These are phyloP conservation scores for Lycocerus yunnanus DNA, from an alignment of 2,888 invertebrate genomes.

Conservation along the genomic window DNA sequence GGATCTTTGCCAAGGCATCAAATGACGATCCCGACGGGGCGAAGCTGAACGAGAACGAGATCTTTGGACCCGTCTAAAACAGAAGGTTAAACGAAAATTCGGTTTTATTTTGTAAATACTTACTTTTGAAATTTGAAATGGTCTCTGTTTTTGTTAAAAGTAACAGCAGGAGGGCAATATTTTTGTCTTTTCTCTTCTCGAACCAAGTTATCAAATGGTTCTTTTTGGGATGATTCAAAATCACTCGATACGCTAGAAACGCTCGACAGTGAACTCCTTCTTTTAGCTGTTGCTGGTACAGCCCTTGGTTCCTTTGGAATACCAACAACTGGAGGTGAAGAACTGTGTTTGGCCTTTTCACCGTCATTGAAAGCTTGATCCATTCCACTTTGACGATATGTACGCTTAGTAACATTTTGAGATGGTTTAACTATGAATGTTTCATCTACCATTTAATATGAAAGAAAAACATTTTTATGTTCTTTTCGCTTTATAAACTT, in stretches of 20 bases:
- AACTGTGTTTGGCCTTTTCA: conserved; percentile 49
- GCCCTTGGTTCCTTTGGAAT: conserved; percentile 49
- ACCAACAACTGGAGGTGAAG: conserved; percentile 63
- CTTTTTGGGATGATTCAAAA: conserved; percentile 32
- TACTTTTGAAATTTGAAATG: background rate
- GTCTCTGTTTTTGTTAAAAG: conserved; percentile 2
- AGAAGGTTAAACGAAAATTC: background rate
- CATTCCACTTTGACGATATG: conserved; percentile 35
- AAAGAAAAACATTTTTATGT: background rate
- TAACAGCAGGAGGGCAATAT: background rate
- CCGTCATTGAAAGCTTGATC: conserved; percentile 9
- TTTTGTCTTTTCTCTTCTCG: background rate
- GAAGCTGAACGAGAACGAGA: conserved; percentile 25
- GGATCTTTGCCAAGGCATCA: conserved; percentile 41
- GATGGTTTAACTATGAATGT: conserved; percentile 20
- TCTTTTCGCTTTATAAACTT: background rate
- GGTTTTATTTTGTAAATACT: background rate
- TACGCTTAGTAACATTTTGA: conserved; percentile 31
- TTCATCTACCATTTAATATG: background rate
- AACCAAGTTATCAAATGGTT: background rate
- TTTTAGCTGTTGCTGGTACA: conserved; percentile 41
- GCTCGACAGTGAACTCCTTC: conserved; percentile 58
- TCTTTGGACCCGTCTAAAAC: background rate
- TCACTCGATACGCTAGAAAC: conserved; percentile 58
- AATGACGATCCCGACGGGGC: conserved; percentile 12